Base-by-base conservation (phyloP, 1,140 invertebrate species). In the Pissodes strobi region DNA sequence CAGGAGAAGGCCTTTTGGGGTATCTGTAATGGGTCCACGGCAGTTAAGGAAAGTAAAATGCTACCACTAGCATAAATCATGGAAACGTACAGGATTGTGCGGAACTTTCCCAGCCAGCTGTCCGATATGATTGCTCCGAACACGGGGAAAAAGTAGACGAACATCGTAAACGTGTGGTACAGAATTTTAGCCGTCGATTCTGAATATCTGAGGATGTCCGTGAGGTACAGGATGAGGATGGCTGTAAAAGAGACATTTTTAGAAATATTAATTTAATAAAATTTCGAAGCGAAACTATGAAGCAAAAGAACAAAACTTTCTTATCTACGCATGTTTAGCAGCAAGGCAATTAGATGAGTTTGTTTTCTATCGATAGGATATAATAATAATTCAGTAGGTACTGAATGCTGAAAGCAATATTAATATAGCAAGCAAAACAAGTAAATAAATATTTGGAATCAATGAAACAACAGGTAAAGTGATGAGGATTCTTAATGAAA, bases 101-200 rank as follows among this genome's bases (percentile, higher is more conserved):
- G 86, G 77, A 90, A 96, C 80, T 93, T 92, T 59, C 94, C 94
- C 0, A 96, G 80, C 67, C 85, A 87, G 22, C 91, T 90, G 77
- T 98, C 95, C 0, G 94, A 92, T 12, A 96, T 68, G 48, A 96
- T 89, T 0, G 93, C 93, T 0, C 95, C 94, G 19, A 95, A 74
- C 8, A 97, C 63, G 0, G 94, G 93, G 25, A 90, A 92, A 72
- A 95, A 90, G 74, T 95, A 97, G 17, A 90, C 90, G n/a, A 94
- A 77, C 79, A 89, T 91, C 6, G 84, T 82, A 75, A 95, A 97
- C 0, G 82, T 72, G 76, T 97, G 94, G 76, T 90, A 97, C 6
- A 92, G 85, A 2, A 92, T 84, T 2, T 91, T 95, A 0, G 93
- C 84, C 0, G 79, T 79, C 25, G 88, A 81, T 57, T 90, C 84